phyloP scores from a whole-genome alignment of 2,113 vertebrate species.

The Sardina pilchardus region DNA sequence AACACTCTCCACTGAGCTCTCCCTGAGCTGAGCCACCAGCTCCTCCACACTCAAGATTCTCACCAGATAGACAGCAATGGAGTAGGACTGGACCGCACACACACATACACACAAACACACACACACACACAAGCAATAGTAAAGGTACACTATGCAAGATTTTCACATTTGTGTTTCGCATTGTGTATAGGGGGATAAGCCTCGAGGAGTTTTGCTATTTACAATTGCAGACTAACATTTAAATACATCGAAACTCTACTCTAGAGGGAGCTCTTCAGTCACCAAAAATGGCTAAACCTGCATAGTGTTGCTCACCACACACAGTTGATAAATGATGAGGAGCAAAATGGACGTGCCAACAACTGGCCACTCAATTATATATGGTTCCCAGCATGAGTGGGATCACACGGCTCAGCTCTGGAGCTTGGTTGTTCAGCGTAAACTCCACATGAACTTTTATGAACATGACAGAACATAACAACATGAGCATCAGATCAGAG shows the following conservation, averaged over 20 bases:
- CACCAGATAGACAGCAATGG: constrained; percentile 95
- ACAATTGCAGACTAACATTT: no score
- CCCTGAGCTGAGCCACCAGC: constrained; percentile 87
- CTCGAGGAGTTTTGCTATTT: no score
- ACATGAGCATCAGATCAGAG: not conserved
- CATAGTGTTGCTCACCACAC: no score
- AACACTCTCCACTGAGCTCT: constrained; percentile 89
- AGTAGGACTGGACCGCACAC: constrained; percentile 80
- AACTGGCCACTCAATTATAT: not conserved
- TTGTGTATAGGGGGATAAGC: no score
- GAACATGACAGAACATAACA: not conserved
- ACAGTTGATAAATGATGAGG: not conserved
- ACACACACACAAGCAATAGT: constrained; percentile 15
- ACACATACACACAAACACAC: constrained; percentile 32
- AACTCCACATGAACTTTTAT: not conserved
- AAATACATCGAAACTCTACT: no score
- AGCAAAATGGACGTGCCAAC: not conserved
- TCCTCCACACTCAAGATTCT: constrained; percentile 77
- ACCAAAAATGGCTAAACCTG: no score
- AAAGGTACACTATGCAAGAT: no score
- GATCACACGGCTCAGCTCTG: not conserved
- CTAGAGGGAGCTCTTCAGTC: no score
- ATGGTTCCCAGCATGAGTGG: no score
- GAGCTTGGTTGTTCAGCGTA: not conserved
- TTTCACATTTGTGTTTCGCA: no score